Conservation (phyloP, 30 jellyfish, hydroid and myxozoan genomes). For the Nemopilema nomurai region DNA sequence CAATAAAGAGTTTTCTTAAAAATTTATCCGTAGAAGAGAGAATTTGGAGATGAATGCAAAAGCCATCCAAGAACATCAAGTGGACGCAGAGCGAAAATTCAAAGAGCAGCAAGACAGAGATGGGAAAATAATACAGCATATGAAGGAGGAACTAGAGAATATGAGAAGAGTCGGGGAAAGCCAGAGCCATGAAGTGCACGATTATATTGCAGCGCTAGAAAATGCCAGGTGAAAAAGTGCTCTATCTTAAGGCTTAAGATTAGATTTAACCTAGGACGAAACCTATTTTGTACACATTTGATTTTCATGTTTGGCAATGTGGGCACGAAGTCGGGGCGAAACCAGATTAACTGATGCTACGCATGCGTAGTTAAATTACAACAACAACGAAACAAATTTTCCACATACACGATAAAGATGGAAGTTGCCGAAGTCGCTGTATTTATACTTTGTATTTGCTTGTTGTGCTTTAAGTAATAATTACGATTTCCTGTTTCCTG, state of each 20-base stretch:
- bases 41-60: constrained; percentile 2
- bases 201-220: background rate
- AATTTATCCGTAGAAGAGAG: background rate
- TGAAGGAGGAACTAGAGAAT: constrained; percentile 34
- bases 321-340: no score
- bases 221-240: constrained; percentile 23
- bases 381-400: no score
- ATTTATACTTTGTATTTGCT: no score
- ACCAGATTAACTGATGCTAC: no score
- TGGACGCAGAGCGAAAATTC: constrained; percentile 1
- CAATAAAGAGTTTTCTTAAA: background rate
- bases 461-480: no score
- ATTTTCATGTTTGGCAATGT: no score
- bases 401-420: no score
- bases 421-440: no score
- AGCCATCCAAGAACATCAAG: background rate
- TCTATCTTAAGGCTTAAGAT: background rate
- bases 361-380: no score
- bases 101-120: constrained; percentile 25
- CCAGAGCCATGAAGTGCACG: constrained; percentile 17
- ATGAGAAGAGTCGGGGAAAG: background rate
- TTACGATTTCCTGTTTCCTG: no score
- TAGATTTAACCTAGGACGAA: no score
- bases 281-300: no score
- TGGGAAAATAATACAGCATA: constrained; percentile 25